These are phyloP conservation scores for Brachionus sp. DNA, from an alignment of 1,140 invertebrate genomes.

Conservation along the genomic window DNA sequence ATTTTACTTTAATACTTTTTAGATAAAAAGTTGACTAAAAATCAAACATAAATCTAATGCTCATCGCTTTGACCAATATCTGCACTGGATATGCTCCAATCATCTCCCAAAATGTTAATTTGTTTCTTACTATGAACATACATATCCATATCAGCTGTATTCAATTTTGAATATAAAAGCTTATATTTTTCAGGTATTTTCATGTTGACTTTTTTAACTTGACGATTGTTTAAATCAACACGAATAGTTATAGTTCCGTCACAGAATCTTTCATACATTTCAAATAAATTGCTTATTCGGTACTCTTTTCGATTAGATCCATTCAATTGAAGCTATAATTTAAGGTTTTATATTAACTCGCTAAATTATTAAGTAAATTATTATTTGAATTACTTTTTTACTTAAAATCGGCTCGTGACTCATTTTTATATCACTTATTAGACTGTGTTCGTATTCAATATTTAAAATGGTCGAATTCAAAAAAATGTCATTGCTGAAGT, in stretches of 20 bases:
- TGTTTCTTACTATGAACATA: neutral
- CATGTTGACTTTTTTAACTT: neutral
- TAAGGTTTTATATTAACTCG: too few relatives aligned
- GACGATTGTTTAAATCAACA: neutral
- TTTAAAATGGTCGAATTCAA: constrained; percentile 8
- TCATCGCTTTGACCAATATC: constrained; percentile 1
- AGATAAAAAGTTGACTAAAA: neutral
- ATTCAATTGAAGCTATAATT: neutral
- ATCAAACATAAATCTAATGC: neutral
- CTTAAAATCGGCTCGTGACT: neutral
- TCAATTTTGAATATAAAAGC: neutral
- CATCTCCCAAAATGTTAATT: neutral
- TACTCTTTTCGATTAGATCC: neutral
- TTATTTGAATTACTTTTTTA: constrained; percentile 7
- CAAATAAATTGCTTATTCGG: neutral
- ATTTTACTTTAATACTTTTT: neutral
- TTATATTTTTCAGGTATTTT: neutral
- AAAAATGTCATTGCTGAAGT: constrained; percentile 6
- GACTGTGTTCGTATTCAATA: neutral
- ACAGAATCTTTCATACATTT: neutral
- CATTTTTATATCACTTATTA: neutral
- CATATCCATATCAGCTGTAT: constrained; percentile 7
- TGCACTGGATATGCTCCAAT: neutral
- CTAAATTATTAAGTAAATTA: neutral
- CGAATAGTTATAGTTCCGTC: neutral